A percentile compares a stretch with the other conserved stretches of the same genome.
Conservation (phyloP, 2,797 vertebrate species). For the Ctenopoma kingsleyae region DNA sequence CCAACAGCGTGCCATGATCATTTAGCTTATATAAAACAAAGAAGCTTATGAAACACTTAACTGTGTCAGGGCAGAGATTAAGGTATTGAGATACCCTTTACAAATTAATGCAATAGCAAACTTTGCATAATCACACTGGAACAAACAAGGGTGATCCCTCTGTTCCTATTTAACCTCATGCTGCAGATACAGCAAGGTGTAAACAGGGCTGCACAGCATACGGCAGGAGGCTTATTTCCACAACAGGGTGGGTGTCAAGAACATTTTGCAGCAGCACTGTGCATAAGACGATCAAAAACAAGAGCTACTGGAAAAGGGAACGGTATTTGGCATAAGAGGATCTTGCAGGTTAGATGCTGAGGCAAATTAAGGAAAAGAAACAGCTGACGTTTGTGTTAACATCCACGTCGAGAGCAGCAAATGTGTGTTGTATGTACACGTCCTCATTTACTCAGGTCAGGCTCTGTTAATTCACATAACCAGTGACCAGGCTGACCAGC, state of each 20-base stretch:
- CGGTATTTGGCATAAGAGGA: slow-evolving; percentile 26
- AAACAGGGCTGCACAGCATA: slow-evolving; percentile 76
- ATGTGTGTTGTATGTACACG: slow-evolving; percentile 11
- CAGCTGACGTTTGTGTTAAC: slow-evolving; percentile 32
- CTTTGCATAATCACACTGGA: slow-evolving; percentile 48
- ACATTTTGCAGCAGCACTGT: slow-evolving; percentile 64
- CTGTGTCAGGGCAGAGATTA: slow-evolving; percentile 35
- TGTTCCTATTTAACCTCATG: slow-evolving; percentile 57
- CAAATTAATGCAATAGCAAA: slow-evolving; percentile 45
- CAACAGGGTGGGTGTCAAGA: slow-evolving; percentile 72
- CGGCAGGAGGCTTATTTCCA: slow-evolving; percentile 61
- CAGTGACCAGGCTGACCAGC: slow-evolving; percentile 74
- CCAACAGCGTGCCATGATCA: slow-evolving; percentile 35
- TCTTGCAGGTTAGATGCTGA: slow-evolving; percentile 30
- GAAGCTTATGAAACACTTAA: slow-evolving; percentile 24
- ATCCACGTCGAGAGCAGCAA: slow-evolving; percentile 37
- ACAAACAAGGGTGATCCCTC: slow-evolving; percentile 64
- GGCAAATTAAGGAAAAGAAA: slow-evolving; percentile 7
- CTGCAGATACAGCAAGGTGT: slow-evolving; percentile 63
- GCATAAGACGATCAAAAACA: slow-evolving; percentile 59
- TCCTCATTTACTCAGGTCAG: slow-evolving; percentile 61
- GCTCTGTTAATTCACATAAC: slow-evolving; percentile 73
- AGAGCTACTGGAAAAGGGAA: slow-evolving; percentile 40
- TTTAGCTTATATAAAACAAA: slow-evolving; percentile 32
- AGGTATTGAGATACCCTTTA: slow-evolving; percentile 7